Percentiles rank a stretch among this genome's conserved stretches.
Evolutionary conservation across 2,888 invertebrate species (phyloP).

Genomic region (Xylocampa areola): DNA sequence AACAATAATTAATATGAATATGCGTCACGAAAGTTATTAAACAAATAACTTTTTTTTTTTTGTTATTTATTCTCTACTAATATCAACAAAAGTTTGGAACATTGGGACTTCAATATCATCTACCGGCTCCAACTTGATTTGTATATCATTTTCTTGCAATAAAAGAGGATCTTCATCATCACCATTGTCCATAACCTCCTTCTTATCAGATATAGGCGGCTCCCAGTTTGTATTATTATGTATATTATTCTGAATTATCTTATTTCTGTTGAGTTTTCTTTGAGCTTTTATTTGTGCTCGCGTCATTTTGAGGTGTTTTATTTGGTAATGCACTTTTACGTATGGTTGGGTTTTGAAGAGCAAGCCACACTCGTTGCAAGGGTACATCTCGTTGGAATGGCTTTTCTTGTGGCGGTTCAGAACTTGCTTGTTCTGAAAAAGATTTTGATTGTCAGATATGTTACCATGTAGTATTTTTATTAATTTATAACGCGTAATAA

Average conservation of each 20-base stretch:
- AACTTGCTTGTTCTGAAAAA: constrained; percentile 69
- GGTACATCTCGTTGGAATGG: constrained; percentile 68
- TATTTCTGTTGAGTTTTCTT: constrained; percentile 50
- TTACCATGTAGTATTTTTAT: neutral
- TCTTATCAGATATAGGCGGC: constrained; percentile 12
- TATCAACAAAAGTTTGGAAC: constrained; percentile 49
- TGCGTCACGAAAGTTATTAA: no score
- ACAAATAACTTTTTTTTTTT: no score
- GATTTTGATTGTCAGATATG: neutral
- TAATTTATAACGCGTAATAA: no score
- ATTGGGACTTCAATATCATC: constrained; percentile 31
- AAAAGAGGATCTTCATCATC: constrained; percentile 41
- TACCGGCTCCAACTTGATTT: constrained; percentile 26
- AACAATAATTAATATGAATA: no score
- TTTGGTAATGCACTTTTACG: constrained; percentile 70
- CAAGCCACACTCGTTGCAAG: constrained; percentile 70
- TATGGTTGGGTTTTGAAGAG: constrained; percentile 71
- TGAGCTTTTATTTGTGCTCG: constrained; percentile 66
- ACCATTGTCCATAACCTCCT: neutral
- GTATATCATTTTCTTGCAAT: constrained; percentile 19
- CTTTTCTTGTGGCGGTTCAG: constrained; percentile 69
- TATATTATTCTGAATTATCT: constrained; percentile 36
- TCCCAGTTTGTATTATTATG: constrained; percentile 38
- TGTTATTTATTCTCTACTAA: constrained; percentile 22
- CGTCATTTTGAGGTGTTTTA: constrained; percentile 71